Percentiles rank a stretch among this genome's conserved stretches.
phyloP scores from a whole-genome alignment of 1,140 invertebrate genomes.

The Bombus vancouverensis region DNA sequence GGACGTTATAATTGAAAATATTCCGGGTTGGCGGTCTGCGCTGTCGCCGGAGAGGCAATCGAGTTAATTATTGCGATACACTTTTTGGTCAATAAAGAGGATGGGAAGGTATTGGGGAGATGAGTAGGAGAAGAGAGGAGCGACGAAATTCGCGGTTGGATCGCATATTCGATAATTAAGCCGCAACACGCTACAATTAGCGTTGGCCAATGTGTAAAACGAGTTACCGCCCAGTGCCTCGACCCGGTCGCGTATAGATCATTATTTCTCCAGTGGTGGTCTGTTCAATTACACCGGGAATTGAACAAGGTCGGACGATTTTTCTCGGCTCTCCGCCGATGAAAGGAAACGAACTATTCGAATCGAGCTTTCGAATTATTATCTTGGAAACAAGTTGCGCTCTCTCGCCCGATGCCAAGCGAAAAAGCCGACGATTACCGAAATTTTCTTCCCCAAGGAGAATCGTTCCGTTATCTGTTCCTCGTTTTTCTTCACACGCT shows the following conservation, averaged over 20 bases:
- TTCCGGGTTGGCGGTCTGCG: background rate
- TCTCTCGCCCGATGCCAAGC: background rate
- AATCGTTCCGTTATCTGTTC: no score
- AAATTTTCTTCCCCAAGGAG: background rate
- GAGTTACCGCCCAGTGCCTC: slow-evolving; percentile 72
- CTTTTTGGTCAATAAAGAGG: slow-evolving; percentile 5
- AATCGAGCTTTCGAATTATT: background rate
- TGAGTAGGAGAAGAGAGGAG: background rate
- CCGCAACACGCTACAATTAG: slow-evolving; percentile 70
- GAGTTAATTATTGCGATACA: background rate
- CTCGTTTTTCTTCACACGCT: no score
- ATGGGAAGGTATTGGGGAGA: background rate
- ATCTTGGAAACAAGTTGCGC: background rate
- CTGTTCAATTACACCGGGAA: slow-evolving; percentile 52
- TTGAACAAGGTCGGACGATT: background rate
- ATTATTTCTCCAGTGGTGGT: slow-evolving; percentile 55
- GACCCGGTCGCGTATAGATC: slow-evolving; percentile 43
- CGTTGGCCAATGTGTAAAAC: slow-evolving; percentile 70
- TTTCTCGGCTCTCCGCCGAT: background rate
- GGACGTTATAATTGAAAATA: background rate
- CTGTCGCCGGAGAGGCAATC: background rate
- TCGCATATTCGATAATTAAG: slow-evolving; percentile 62
- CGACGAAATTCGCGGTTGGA: slow-evolving; percentile 24
- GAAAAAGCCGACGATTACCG: background rate
- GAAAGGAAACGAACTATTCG: background rate